A percentile compares a stretch with the other conserved stretches of the same genome.
Conservation (phyloP, 2,113 vertebrate species). For the Glaucomys volans region DNA sequence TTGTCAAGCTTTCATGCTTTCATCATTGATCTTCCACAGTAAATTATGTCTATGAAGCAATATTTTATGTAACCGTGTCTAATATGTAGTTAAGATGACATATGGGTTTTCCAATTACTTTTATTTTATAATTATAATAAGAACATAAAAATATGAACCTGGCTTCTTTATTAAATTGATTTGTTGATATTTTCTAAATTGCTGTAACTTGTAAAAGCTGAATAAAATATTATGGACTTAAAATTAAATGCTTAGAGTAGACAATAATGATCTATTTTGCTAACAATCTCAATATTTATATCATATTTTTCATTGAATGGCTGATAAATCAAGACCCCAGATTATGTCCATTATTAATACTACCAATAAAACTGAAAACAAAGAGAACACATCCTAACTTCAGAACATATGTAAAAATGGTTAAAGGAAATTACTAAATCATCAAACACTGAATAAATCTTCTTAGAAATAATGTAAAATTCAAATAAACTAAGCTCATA, state of each 20-base stretch:
- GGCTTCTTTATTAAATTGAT: constrained; percentile 69
- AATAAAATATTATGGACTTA: constrained; percentile 54
- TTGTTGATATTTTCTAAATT: constrained; percentile 66
- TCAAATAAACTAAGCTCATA: neutral
- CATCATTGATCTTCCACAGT: constrained; percentile 45
- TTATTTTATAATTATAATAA: constrained; percentile 72
- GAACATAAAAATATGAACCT: constrained; percentile 67
- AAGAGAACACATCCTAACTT: neutral
- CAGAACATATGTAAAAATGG: neutral
- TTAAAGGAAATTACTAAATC: neutral
- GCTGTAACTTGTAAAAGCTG: constrained; percentile 28
- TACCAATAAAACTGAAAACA: neutral
- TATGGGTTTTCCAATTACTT: constrained; percentile 54
- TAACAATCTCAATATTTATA: constrained; percentile 43
- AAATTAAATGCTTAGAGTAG: constrained; percentile 57
- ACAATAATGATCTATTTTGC: constrained; percentile 36
- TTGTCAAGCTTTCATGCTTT: constrained; percentile 55
- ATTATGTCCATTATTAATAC: neutral
- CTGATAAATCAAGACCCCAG: neutral
- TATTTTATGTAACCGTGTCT: constrained; percentile 55
- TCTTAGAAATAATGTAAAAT: neutral
- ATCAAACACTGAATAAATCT: neutral
- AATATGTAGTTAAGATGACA: constrained; percentile 64
- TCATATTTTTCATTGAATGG: neutral
- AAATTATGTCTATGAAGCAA: neutral